A percentile compares a stretch with the other conserved stretches of the same genome.
phyloP scores from a whole-genome alignment of 2,888 invertebrate genomes.

The Meloe dianella region DNA sequence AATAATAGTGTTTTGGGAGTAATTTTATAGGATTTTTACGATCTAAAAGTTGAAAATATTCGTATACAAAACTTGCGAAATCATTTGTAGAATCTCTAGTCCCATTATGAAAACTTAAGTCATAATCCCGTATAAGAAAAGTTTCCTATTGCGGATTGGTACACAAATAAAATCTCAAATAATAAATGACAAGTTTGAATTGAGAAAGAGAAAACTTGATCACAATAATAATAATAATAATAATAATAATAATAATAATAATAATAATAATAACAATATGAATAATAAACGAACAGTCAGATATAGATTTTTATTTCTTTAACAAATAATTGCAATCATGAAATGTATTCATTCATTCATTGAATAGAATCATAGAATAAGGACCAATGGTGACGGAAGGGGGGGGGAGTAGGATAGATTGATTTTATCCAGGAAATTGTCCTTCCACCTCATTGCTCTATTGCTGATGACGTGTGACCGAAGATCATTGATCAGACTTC shows the following conservation, averaged over 20 bases:
- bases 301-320: slow-evolving; percentile 21
- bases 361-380: neutral
- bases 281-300: slow-evolving; percentile 8
- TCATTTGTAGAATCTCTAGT: slow-evolving; percentile 26
- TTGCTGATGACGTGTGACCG: slow-evolving; percentile 52
- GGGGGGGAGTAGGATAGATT: slow-evolving; percentile 10
- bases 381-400: neutral
- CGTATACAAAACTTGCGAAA: slow-evolving; percentile 36
- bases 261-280: neutral
- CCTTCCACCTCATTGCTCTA: slow-evolving; percentile 53
- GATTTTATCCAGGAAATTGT: slow-evolving; percentile 46
- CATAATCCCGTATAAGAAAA: slow-evolving; percentile 40
- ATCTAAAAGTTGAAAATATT: slow-evolving; percentile 25
- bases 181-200: slow-evolving; percentile 29
- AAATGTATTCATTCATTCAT: slow-evolving; percentile 30
- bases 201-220: slow-evolving; percentile 10
- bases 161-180: slow-evolving; percentile 33
- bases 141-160: slow-evolving; percentile 35
- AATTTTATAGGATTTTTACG: neutral
- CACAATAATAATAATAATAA: neutral
- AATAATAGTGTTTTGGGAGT: neutral
- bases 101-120: slow-evolving; percentile 37
- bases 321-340: slow-evolving; percentile 42
- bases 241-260: neutral
- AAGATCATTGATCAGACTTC: slow-evolving; percentile 48